Conservation (phyloP, 2,113 vertebrate species). For the Dasypus novemcinctus region DNA sequence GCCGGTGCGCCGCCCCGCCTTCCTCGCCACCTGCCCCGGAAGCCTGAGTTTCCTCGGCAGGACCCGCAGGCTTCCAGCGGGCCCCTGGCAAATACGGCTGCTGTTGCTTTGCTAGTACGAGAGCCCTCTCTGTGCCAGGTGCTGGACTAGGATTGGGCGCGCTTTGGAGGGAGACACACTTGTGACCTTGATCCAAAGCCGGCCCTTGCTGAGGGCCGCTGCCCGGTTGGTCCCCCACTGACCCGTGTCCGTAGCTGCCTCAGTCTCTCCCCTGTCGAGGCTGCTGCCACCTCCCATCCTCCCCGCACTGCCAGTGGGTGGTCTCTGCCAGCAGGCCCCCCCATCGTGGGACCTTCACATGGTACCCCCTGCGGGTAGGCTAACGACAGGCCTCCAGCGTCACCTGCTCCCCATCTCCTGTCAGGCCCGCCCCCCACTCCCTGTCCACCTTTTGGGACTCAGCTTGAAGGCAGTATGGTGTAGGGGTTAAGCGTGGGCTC, state of each 20-base stretch:
- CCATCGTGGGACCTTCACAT: too few relatives aligned
- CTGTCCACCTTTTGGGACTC: not conserved
- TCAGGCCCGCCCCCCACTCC: too few relatives aligned
- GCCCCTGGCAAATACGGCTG: too few relatives aligned
- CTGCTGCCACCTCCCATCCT: not conserved
- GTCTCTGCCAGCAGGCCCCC: not conserved
- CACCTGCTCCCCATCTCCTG: fast-evolving
- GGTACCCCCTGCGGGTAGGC: too few relatives aligned
- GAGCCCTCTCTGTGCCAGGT: not conserved
- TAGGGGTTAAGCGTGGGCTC: not conserved
- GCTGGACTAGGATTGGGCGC: not conserved
- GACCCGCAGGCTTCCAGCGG: too few relatives aligned
- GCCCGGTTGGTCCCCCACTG: not conserved
- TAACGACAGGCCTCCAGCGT: not conserved
- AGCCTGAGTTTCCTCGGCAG: too few relatives aligned
- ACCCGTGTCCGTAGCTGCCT: not conserved
- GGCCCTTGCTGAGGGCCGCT: not conserved
- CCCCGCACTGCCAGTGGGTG: too few relatives aligned
- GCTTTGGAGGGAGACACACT: not conserved
- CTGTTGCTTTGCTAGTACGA: not conserved
- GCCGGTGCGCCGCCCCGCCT: fast-evolving
- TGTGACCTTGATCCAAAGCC: not conserved
- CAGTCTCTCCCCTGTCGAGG: fast-evolving
- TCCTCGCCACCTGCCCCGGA: not conserved
- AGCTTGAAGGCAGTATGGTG: fast-evolving